phyloP scores from a whole-genome alignment of 2,113 vertebrate genomes.

The Notarius quadriscutis region DNA sequence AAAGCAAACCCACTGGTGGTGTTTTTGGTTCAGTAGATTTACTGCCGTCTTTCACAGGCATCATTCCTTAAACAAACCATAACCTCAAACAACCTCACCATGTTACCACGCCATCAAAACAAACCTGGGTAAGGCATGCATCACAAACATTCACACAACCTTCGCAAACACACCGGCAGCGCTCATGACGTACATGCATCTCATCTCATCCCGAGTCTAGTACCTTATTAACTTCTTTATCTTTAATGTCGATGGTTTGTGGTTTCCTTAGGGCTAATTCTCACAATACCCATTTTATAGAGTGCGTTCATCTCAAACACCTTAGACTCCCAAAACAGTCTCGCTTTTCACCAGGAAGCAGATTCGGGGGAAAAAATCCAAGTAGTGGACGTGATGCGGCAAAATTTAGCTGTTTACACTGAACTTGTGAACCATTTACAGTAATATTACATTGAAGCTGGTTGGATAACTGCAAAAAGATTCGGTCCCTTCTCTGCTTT shows the following conservation, averaged over 20 bases:
- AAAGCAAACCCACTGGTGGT: conserved; percentile 45
- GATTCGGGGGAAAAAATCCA: neutral
- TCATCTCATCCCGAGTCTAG: neutral
- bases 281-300: neutral
- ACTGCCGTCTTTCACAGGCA: conserved; percentile 48
- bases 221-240: neutral
- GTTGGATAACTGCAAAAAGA: too few relatives aligned
- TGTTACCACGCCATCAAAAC: conserved; percentile 10
- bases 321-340: neutral
- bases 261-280: neutral
- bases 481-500: too few relatives aligned
- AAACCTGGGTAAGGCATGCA: conserved; percentile 42
- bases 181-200: neutral
- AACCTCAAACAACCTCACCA: conserved; percentile 28
- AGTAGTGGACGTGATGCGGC: too few relatives aligned
- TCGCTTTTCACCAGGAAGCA: too few relatives aligned
- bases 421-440: neutral
- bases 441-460: neutral
- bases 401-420: neutral
- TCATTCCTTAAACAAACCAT: conserved; percentile 46
- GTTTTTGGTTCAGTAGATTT: neutral
- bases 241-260: neutral
- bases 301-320: neutral
- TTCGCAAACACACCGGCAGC: neutral
- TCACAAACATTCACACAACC: conserved; percentile 26